phyloP scores from a whole-genome alignment of 2,888 invertebrate species.

The Ptychoptera albimana region DNA sequence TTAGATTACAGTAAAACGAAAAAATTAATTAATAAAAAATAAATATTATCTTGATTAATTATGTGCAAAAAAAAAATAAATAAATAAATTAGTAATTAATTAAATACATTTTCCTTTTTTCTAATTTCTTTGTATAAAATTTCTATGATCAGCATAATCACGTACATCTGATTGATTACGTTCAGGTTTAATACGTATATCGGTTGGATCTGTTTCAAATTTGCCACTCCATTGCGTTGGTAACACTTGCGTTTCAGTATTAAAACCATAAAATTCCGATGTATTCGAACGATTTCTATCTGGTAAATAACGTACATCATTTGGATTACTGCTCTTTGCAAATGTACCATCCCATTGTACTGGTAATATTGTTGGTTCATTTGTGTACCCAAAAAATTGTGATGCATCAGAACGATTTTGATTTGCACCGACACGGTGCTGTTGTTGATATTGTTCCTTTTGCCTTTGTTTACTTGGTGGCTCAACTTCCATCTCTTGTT shows the following conservation, averaged over 20 bases:
- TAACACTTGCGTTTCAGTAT: slow-evolving; percentile 21
- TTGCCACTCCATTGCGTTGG: slow-evolving; percentile 27
- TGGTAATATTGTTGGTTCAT: slow-evolving; percentile 24
- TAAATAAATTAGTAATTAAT: no score
- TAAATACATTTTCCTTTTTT: no score
- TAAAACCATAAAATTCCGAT: slow-evolving; percentile 22
- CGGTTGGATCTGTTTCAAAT: slow-evolving; percentile 24
- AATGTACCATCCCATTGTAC: slow-evolving; percentile 28
- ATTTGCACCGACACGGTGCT: neutral
- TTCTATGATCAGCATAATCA: slow-evolving; percentile 16
- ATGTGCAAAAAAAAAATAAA: no score
- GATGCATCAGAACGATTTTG: slow-evolving; percentile 22
- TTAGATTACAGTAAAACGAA: no score
- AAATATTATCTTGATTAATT: no score
- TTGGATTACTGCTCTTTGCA: slow-evolving; percentile 11
- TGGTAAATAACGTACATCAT: slow-evolving; percentile 17
- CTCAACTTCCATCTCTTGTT: neutral
- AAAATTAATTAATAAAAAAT: no score
- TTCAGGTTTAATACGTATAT: slow-evolving; percentile 26
- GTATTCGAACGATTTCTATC: slow-evolving; percentile 25
- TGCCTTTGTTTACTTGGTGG: neutral
- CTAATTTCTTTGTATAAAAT: neutral
- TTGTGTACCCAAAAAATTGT: slow-evolving; percentile 24
- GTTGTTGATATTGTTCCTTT: neutral
- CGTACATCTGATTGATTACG: slow-evolving; percentile 27